Conservation (phyloP, 2,113 vertebrate genomes). For the Salvelinus fontinalis region DNA sequence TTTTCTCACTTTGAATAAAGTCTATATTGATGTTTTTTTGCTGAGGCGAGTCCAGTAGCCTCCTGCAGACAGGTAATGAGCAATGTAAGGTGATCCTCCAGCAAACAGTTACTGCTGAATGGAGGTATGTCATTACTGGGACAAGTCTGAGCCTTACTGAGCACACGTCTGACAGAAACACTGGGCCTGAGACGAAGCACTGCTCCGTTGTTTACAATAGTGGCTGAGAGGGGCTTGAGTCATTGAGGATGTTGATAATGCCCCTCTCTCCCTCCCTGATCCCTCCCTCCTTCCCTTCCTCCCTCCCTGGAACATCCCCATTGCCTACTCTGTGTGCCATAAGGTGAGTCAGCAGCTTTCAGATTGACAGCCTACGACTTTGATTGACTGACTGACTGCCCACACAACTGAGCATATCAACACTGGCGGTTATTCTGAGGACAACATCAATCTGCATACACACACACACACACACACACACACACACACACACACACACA, state of each 20-base stretch:
- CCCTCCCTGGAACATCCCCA: background rate
- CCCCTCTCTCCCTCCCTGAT: background rate
- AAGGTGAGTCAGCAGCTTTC: background rate
- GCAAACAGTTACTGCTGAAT: constrained; percentile 67
- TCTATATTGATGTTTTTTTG: constrained; percentile 45
- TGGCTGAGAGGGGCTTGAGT: constrained; percentile 27
- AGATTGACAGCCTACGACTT: background rate
- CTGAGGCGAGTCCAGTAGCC: constrained; percentile 47
- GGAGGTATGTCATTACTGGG: constrained; percentile 50
- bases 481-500: constrained; percentile 6
- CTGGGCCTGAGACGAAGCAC: constrained; percentile 33
- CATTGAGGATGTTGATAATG: constrained; percentile 32
- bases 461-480: background rate
- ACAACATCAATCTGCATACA: background rate
- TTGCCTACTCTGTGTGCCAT: constrained; percentile 13
- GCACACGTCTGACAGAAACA: constrained; percentile 54
- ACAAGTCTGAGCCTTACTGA: constrained; percentile 38
- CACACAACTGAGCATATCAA: background rate
- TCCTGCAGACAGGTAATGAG: constrained; percentile 48
- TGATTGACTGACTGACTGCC: background rate
- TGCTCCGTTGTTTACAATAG: constrained; percentile 27
- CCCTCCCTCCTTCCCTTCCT: no score
- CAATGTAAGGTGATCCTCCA: constrained; percentile 59
- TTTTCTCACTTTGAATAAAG: constrained; percentile 15
- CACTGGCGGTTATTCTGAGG: no score